Base-by-base conservation (phyloP, 2,797 vertebrate genomes). In the Parauchenoglanis ngamensis region DNA sequence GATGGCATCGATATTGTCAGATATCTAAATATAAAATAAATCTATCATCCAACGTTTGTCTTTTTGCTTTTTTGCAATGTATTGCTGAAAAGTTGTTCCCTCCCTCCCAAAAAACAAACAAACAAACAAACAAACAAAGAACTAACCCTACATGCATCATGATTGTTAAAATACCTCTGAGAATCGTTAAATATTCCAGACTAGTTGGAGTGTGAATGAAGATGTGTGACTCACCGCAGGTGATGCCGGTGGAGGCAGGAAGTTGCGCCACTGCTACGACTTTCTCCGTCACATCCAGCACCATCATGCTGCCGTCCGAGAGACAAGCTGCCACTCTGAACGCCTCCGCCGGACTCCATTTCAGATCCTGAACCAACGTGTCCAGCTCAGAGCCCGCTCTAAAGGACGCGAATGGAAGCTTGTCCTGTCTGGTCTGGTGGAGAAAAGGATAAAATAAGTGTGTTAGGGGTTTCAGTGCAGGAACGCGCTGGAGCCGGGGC, bases 271-370 rank as follows among this genome's bases (percentile, higher is more conserved):
- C 94, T 17, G 97, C 91, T 79, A 91, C 95, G 73, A 96, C 96
- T 0, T 84, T n/a, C 4, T 97, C 96, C 0, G 95, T 94, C 70
- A 99, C 96, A 57, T 98, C 97, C 87, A 99, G 91, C 87, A 99
- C 96, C 59, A 96, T 94, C 91, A 99, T 96, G 65, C 97, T 97
- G 90, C 98, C 98, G 0, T 98, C 97, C 0, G 97, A 96, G 87
- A 98, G 93, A 86, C 98, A 99, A 83, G 93, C 73, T 0, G 98
- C 97, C 92, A 98, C 92, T 94, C 97, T 94, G 61, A 95, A 91
- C 0, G 94, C 89, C 0, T 93, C 95, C 0, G 90, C 91, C 0
- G 98, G 98, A 92, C 98, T 99, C 98, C 98, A 99, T 90, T 98
- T 99, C 88, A 99, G 94, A 92, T 99, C 98, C 0, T 94, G 96